phyloP scores from a whole-genome alignment of 2,797 vertebrate genomes.

The Oreortyx pictus region DNA sequence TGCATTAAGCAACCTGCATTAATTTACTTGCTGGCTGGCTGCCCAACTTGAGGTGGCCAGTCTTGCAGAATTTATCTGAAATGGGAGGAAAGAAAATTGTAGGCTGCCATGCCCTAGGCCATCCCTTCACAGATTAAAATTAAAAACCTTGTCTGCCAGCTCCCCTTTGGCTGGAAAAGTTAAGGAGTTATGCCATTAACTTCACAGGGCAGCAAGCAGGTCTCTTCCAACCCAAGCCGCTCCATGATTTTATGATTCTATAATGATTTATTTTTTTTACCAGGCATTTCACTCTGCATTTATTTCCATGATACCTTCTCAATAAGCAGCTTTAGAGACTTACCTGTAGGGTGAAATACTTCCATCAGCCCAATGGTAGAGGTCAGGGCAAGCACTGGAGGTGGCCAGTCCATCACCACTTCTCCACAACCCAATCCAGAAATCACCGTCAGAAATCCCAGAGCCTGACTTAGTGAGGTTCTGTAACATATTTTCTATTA shows the following conservation, averaged over 20 bases:
- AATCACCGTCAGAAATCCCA: conserved; percentile 90
- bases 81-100: not conserved
- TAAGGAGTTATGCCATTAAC: not conserved
- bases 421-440: conserved; percentile 95
- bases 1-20: not conserved
- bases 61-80: not conserved
- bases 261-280: not conserved
- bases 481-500: conserved; percentile 89
- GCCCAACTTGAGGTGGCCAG: not conserved
- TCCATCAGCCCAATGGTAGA: conserved; percentile 93
- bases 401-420: conserved; percentile 80
- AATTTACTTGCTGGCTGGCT: not conserved
- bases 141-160: not conserved
- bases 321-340: not conserved
- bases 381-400: conserved; percentile 85
- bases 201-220: not conserved
- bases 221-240: too few relatives aligned
- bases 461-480: conserved; percentile 85
- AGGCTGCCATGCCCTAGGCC: not conserved
- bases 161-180: not conserved
- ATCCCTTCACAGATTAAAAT: not conserved
- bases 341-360: conserved; percentile 88
- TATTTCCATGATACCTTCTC: not conserved
- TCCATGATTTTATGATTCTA: too few relatives aligned
- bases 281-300: not conserved